Percentiles rank a stretch among this genome's conserved stretches.
phyloP scores from a whole-genome alignment of 2,113 vertebrate genomes.

The Galbula dea region DNA sequence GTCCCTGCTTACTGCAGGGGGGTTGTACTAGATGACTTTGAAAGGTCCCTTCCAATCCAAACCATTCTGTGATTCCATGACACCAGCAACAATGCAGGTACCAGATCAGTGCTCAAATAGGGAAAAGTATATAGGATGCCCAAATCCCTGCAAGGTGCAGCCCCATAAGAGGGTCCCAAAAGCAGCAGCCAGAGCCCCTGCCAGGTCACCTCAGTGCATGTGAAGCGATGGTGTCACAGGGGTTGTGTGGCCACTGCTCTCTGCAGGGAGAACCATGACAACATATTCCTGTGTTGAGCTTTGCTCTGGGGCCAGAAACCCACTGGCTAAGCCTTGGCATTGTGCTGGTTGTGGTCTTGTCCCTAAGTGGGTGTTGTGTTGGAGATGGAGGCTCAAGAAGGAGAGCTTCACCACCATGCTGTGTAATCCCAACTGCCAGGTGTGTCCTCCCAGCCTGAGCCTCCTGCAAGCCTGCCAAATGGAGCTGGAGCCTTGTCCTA shows the following conservation, averaged over 20 bases:
- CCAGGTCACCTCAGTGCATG: too few species aligned
- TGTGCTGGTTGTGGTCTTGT: background rate
- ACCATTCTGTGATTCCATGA: too few species aligned
- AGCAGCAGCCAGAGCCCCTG: background rate
- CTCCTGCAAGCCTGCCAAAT: fast-evolving
- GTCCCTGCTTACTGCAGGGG: too few species aligned
- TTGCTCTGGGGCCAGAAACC: background rate
- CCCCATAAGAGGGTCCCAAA: background rate
- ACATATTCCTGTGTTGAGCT: fast-evolving
- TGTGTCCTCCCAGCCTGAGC: background rate
- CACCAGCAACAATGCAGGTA: background rate
- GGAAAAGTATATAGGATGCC: background rate
- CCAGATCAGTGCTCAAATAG: background rate
- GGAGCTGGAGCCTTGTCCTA: background rate
- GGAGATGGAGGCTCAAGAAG: background rate
- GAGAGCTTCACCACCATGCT: background rate
- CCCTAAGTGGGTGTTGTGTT: background rate
- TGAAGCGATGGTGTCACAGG: fast-evolving
- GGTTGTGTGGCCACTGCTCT: background rate
- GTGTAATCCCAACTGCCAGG: background rate
- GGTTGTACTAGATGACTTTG: too few species aligned
- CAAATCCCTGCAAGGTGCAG: background rate
- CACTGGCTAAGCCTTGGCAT: fast-evolving
- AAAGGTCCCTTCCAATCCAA: too few species aligned
- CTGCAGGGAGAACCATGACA: too few species aligned